Conservation (phyloP, 2,113 vertebrate genomes). For the Telmatochromis sp. region DNA sequence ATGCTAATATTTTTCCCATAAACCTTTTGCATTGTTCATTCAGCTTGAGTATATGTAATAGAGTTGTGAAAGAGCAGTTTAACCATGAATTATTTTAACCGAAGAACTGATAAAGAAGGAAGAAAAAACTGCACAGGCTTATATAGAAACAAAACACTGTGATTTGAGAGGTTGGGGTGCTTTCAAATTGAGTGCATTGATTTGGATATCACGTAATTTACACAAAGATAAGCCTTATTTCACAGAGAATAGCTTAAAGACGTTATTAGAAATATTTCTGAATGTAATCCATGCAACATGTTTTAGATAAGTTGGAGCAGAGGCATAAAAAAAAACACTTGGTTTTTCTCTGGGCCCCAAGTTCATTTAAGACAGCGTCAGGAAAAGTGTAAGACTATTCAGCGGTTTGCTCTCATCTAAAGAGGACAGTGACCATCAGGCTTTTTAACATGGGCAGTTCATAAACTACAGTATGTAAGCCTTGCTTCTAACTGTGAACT, state of each 20-base stretch:
- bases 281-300: neutral
- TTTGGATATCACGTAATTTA: neutral
- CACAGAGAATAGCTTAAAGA: neutral
- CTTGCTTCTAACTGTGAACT: neutral
- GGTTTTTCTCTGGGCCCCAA: neutral
- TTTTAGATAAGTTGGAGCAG: neutral
- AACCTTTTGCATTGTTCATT: neutral
- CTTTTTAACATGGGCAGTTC: neutral
- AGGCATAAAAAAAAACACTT: neutral
- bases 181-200: neutral
- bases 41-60: neutral
- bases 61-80: neutral
- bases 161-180: neutral
- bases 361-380: neutral
- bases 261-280: neutral
- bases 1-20: neutral
- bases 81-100: no score
- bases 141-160: neutral
- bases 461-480: neutral
- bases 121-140: neutral
- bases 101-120: neutral
- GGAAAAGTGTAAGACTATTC: neutral
- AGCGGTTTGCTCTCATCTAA: neutral
- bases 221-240: neutral
- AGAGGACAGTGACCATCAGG: neutral